A percentile compares a stretch with the other conserved stretches of the same genome.
Conservation (phyloP, 2,888 invertebrate species). For the Sinohyriopsis cumingii region DNA sequence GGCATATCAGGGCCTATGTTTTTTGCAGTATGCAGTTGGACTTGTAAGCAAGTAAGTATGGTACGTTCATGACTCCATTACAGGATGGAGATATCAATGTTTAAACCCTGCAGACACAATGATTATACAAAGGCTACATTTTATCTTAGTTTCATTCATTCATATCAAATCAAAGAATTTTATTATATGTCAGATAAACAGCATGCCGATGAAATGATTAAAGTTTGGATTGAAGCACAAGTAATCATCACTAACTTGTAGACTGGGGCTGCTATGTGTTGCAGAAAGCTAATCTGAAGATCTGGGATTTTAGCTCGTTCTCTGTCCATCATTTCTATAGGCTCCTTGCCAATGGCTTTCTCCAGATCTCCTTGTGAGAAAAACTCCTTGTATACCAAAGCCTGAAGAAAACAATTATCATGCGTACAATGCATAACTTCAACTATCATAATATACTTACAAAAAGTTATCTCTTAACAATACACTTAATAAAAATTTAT, state of each 20-base stretch:
- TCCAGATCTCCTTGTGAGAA: conserved; percentile 90
- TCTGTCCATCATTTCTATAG: conserved; percentile 85
- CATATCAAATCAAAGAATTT: too few species aligned
- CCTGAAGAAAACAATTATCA: conserved; percentile 72
- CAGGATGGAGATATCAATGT: too few species aligned
- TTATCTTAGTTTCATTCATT: too few species aligned
- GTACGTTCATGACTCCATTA: too few species aligned
- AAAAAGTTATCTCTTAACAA: not conserved
- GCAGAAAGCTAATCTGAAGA: conserved; percentile 84
- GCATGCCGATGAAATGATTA: too few species aligned
- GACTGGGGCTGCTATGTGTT: conserved; percentile 76
- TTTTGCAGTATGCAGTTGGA: too few species aligned
- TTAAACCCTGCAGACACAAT: too few species aligned
- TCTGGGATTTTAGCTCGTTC: conserved; percentile 87
- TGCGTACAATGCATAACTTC: not conserved
- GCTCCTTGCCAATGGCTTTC: conserved; percentile 83
- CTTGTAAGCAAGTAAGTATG: too few species aligned
- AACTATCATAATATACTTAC: not conserved
- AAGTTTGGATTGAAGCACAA: too few species aligned
- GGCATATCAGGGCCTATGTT: too few species aligned
- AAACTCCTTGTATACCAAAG: conserved; percentile 86
- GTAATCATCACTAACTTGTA: conserved; percentile 72
- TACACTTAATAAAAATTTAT: not conserved
- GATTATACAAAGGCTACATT: too few species aligned
- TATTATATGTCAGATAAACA: too few species aligned